Evolutionary conservation across 1,140 invertebrate species (phyloP).

Genomic region (Schlechtendalia chinensis): DNA sequence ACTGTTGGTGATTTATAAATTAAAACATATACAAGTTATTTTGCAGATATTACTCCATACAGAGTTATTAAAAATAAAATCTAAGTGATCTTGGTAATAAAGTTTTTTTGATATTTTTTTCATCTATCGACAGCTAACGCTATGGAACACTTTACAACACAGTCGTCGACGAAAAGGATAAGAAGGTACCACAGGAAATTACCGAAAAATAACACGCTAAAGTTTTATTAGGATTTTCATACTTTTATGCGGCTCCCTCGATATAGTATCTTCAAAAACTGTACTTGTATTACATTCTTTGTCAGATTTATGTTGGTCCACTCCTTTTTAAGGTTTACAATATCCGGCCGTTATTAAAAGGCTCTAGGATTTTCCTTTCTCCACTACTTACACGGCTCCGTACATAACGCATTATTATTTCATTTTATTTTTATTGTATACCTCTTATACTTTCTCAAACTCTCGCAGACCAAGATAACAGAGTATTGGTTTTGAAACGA

Average conservation of each 20-base stretch:
- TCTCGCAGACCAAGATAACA: neutral
- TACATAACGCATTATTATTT: neutral
- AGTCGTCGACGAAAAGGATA: neutral
- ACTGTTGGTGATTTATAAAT: neutral
- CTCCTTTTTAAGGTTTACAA: neutral
- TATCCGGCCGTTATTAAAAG: constrained; percentile 3
- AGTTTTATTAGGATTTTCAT: constrained; percentile 44
- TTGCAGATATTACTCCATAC: neutral
- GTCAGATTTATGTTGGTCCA: constrained; percentile 6
- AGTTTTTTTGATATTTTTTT: neutral
- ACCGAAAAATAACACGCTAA: neutral
- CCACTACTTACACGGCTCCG: neutral
- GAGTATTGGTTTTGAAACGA: neutral
- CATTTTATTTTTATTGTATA: neutral
- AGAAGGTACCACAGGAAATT: neutral
- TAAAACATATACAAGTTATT: neutral
- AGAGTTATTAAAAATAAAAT: constrained; percentile 6
- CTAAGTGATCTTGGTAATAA: neutral
- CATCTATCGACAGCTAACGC: too few relatives aligned
- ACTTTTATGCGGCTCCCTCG: neutral
- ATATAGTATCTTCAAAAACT: neutral
- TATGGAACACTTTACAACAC: neutral
- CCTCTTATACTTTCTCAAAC: neutral
- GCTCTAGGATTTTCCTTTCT: too few relatives aligned
- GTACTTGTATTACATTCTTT: constrained; percentile 21